These are phyloP conservation scores for Bellardia bayeri DNA, from an alignment of 2,888 invertebrate species.

Conservation along the genomic window DNA sequence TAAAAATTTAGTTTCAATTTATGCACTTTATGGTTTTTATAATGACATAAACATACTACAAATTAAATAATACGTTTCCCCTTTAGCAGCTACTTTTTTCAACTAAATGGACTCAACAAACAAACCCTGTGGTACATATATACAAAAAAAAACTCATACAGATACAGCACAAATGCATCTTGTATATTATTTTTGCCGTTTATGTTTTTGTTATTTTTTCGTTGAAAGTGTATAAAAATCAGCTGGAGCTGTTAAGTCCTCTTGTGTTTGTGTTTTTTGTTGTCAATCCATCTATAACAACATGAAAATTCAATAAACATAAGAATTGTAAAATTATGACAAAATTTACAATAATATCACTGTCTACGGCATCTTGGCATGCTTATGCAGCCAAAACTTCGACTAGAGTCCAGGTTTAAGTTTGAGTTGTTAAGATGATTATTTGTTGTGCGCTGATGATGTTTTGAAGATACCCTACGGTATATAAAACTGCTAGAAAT, in stretches of 20 bases:
- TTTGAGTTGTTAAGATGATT: constrained; percentile 1
- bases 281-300: constrained; percentile 71
- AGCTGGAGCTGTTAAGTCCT: constrained; percentile 39
- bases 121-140: neutral
- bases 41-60: constrained; percentile 57
- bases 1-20: constrained; percentile 70
- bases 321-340: constrained; percentile 82
- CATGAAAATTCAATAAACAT: constrained; percentile 83
- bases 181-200: neutral
- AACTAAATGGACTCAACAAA: neutral
- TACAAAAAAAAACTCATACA: too few species aligned
- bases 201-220: neutral
- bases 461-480: constrained; percentile 2
- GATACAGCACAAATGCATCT: neutral
- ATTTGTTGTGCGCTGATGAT: neutral
- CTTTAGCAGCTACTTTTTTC: neutral
- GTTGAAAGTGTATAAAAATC: constrained; percentile 19
- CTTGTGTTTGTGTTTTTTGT: neutral
- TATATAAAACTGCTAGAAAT: neutral
- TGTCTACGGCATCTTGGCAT: constrained; percentile 66
- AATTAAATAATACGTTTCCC: constrained; percentile 40
- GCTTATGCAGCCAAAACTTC: neutral
- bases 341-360: constrained; percentile 81
- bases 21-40: constrained; percentile 61
- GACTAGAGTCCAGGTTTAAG: constrained; percentile 16